Evolutionary conservation across 2,113 vertebrate genomes (phyloP).

Genomic region (Edolisoma coerulescens): DNA sequence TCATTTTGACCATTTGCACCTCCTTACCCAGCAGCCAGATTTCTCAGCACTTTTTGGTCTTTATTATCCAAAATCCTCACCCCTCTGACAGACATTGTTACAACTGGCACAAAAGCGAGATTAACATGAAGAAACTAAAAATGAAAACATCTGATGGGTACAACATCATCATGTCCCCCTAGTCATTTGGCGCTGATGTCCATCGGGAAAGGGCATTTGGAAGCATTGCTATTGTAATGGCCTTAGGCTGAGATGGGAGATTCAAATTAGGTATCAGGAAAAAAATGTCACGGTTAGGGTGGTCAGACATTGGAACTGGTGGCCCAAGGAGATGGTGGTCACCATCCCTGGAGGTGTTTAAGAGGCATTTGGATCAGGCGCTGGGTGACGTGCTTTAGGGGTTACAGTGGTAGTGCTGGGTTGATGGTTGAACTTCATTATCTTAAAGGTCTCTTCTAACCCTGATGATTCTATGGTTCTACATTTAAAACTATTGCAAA

Average conservation of each 20-base stretch:
- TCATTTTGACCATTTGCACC: not conserved
- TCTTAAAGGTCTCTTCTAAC: not conserved
- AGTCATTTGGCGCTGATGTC: not conserved
- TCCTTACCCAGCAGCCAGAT: not conserved
- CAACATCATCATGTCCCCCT: not conserved
- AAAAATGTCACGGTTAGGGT: rapidly evolving
- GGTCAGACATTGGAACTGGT: not conserved
- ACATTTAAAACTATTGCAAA: not conserved
- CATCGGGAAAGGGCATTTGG: not conserved
- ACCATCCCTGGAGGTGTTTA: too few relatives aligned
- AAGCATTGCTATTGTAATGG: not conserved
- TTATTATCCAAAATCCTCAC: not conserved
- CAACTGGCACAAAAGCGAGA: not conserved
- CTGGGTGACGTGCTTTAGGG: not conserved
- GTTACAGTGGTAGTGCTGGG: too few relatives aligned
- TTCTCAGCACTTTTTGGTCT: not conserved
- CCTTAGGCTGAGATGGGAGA: not conserved
- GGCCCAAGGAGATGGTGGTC: too few relatives aligned
- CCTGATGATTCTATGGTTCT: not conserved
- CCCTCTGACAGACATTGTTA: not conserved
- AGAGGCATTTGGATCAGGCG: rapidly evolving
- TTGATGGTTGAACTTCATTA: not conserved
- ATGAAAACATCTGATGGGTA: not conserved
- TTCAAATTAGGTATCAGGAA: not conserved
- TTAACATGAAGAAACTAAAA: not conserved